These are phyloP conservation scores for Mugil cephalus DNA, from an alignment of 2,113 vertebrate genomes.

Conservation along the genomic window DNA sequence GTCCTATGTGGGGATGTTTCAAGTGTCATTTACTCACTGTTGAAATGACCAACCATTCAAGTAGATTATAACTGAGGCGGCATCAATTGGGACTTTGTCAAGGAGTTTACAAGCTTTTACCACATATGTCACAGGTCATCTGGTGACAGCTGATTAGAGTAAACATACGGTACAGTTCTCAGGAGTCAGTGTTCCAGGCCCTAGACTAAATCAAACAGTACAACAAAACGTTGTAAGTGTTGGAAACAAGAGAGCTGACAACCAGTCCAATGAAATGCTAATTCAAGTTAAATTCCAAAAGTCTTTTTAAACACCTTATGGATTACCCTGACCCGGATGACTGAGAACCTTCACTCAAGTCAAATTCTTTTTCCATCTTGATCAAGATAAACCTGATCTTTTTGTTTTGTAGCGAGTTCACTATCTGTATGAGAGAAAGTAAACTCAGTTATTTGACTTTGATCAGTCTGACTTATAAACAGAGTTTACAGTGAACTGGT, in stretches of 20 bases:
- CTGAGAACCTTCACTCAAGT: too few relatives aligned
- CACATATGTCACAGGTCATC: background rate
- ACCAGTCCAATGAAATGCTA: too few relatives aligned
- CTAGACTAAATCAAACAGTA: too few relatives aligned
- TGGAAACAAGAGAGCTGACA: too few relatives aligned
- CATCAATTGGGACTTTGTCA: background rate
- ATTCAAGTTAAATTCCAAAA: too few relatives aligned
- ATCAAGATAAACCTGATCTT: too few relatives aligned
- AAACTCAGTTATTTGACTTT: background rate
- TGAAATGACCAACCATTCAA: background rate
- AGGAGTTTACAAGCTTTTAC: background rate
- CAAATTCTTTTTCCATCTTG: too few relatives aligned
- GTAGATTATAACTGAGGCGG: background rate
- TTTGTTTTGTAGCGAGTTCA: background rate
- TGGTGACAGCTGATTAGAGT: background rate
- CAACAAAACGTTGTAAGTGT: too few relatives aligned
- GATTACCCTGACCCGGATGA: too few relatives aligned
- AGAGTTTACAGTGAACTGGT: background rate
- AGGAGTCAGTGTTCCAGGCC: too few relatives aligned
- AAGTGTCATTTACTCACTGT: conserved; percentile 20
- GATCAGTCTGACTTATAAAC: background rate
- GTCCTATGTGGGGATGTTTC: background rate
- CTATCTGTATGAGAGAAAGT: background rate
- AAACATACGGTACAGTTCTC: too few relatives aligned
- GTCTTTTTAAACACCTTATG: too few relatives aligned